Evolutionary conservation across 2,888 invertebrate genomes (phyloP).

Genomic region (Ochropleura leucogaster): DNA sequence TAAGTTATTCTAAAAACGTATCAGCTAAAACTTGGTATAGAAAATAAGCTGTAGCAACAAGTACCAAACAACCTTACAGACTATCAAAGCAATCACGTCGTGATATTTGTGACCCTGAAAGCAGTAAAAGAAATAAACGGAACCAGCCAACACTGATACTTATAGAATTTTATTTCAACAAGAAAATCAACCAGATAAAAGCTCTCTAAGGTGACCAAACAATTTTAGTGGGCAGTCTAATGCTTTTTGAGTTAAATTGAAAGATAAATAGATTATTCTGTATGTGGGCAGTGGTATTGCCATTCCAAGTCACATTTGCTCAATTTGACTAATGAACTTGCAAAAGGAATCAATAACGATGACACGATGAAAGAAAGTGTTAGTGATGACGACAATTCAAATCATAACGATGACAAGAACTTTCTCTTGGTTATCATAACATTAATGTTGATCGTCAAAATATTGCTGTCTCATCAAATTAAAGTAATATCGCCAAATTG

Average conservation of each 20-base stretch:
- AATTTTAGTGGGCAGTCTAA: neutral
- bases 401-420: slow-evolving; percentile 36
- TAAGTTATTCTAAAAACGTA: neutral
- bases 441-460: slow-evolving; percentile 8
- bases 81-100: slow-evolving; percentile 14
- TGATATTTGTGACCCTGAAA: slow-evolving; percentile 28
- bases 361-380: slow-evolving; percentile 38
- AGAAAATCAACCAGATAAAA: slow-evolving; percentile 7
- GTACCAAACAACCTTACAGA: neutral
- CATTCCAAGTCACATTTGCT: neutral
- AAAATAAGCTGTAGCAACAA: neutral
- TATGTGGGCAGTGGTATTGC: neutral
- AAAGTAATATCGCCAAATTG: neutral
- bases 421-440: slow-evolving; percentile 40
- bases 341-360: slow-evolving; percentile 23
- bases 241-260: neutral
- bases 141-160: neutral
- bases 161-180: slow-evolving; percentile 20
- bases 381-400: slow-evolving; percentile 21
- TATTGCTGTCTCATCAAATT: slow-evolving; percentile 23
- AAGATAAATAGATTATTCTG: neutral
- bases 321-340: neutral
- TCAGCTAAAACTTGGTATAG: neutral
- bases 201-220: neutral
- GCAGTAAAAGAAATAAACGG: slow-evolving; percentile 20